Base-by-base conservation (phyloP, 2,113 vertebrate species). In the Lamprotornis superbus region DNA sequence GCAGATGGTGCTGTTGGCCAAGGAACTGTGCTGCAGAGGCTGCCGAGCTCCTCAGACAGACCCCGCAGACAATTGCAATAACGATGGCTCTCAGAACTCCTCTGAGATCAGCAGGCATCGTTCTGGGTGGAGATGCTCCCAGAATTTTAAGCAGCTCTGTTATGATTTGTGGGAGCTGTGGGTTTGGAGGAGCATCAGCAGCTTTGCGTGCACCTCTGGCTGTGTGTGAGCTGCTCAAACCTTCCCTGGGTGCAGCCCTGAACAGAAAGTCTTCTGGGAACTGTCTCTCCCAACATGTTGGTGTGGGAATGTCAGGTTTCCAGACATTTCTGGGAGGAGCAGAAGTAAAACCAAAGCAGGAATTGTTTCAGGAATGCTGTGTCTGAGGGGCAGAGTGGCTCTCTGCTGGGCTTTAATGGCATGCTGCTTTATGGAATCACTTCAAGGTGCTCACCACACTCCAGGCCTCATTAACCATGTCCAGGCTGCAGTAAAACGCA, bases 1-100 rank as follows among this genome's bases (percentile, higher is more conserved):
- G 89, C 80, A 98, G 98, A 78, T 97, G 98, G 97, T 85, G 97
- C 96, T 97, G 50, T 97, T 81, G 74, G 69, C 96, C 95, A 97
- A 95, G 95, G 64, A 97, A 98, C 92, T 0, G 6, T 50, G 44
- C 39, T 5, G 11, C 14, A 15, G 31, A 60, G 56, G n/a, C 42
- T 73, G 50, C 39, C 2, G 33, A 23, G n/a, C 64, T 71, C 61
- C 24, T 17, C 52, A 96, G 86, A 70, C 83, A 87, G 61, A 81
- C 57, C 37, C 93, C 86, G 70, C 84, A 71, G 89, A 95, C 94
- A 69, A 89, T 74, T 74, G 90, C 90, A 85, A 52, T 83, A 65
- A 77, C 81, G 91, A 80, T 3, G 76, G 53, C 49, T 90, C 87
- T 92, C 77, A 76, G 87, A 94, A 91, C 68, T 91, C 91, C 87